Evolutionary conservation across 2,797 vertebrate species (phyloP), one percentile per base, ranked within the genome.

Genomic region (Lindbergichthys nudifrons): DNA sequence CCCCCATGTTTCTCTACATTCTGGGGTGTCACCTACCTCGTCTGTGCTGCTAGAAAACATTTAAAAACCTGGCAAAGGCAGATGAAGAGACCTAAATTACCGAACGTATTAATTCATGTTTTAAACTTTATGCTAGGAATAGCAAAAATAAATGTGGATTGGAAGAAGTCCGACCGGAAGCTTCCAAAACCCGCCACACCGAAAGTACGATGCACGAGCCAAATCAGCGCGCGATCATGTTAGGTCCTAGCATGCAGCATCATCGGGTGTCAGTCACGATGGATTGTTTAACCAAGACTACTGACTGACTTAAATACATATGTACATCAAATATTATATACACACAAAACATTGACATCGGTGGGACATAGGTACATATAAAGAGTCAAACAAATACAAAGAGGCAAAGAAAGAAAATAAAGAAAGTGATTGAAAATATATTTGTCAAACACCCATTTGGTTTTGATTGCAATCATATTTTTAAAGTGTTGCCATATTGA

Each of bases 11-110:
- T 23, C 63, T 11, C 60, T 51, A 45, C 81, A 70, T 46, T 82
- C 63, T 14, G 85, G 72, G 48, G 70, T 80, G 32, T 79, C 82
- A 1, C 84, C 85, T 30, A 93, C 64, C 76, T 95, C 94, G 11
- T 95, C 93, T 32, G 94, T 94, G 79, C 92, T 94, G 67, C 91
- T 94, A 10, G 58, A 51, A 56, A 91, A 83, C 93, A 95, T 94
- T 36, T 86, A 41, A 39, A 73, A 80, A 32, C 19, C 32, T 45
- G 4, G 0, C 4, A 66, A 47, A 21, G 9, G 2, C 1, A 4
- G 7, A 10, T 36, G 2, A 45, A 3, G 19, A 0, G 0, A 56
- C 1, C 0, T 19, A 2, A 18, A 18, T 10, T 3, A 7, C 0
- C 8, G 23, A 42, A 57, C 2, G 23, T 15, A 19, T 18, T 4